A percentile compares a stretch with the other conserved stretches of the same genome.
These are phyloP conservation scores for Triops longicaudatus DNA, from an alignment of 1,140 invertebrate genomes.

Conservation along the genomic window DNA sequence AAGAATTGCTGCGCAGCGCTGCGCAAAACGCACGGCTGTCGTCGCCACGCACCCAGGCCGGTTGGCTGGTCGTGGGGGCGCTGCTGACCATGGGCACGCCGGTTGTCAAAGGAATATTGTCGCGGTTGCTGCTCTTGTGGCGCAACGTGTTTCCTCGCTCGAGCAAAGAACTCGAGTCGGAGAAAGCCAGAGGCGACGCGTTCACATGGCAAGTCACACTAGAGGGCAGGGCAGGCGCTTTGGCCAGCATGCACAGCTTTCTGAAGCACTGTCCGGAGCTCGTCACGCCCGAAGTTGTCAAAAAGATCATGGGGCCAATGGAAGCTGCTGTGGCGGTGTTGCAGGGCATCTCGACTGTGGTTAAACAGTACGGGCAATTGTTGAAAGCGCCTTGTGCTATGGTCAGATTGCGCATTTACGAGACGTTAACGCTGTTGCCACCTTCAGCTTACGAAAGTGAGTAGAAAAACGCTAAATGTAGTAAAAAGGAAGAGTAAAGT, in stretches of 20 bases:
- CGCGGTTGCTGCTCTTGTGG: constrained; percentile 91
- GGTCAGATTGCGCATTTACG: constrained; percentile 82
- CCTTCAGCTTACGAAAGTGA: constrained; percentile 73
- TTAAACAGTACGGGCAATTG: constrained; percentile 87
- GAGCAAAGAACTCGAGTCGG: constrained; percentile 89
- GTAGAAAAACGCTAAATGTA: neutral
- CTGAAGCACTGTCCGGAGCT: constrained; percentile 81
- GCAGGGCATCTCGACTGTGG: constrained; percentile 69
- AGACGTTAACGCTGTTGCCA: constrained; percentile 74
- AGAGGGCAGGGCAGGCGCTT: constrained; percentile 88
- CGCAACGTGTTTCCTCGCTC: constrained; percentile 95
- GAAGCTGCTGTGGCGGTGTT: constrained; percentile 91
- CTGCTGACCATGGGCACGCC: constrained; percentile 90
- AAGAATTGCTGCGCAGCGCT: constrained; percentile 92
- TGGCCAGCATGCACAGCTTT: constrained; percentile 92
- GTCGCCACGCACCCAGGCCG: constrained; percentile 87
- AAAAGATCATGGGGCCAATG: constrained; percentile 77
- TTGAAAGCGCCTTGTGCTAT: constrained; percentile 88
- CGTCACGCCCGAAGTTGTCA: constrained; percentile 71
- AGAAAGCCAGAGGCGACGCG: constrained; percentile 92
- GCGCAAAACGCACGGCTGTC: constrained; percentile 93
- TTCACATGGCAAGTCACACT: constrained; percentile 98
- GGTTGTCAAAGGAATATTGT: constrained; percentile 78
- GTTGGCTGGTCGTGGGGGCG: constrained; percentile 93
- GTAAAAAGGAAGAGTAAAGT: neutral